Conservation (phyloP, 2,797 vertebrate genomes). For the Brachyrhaphis roseni region DNA sequence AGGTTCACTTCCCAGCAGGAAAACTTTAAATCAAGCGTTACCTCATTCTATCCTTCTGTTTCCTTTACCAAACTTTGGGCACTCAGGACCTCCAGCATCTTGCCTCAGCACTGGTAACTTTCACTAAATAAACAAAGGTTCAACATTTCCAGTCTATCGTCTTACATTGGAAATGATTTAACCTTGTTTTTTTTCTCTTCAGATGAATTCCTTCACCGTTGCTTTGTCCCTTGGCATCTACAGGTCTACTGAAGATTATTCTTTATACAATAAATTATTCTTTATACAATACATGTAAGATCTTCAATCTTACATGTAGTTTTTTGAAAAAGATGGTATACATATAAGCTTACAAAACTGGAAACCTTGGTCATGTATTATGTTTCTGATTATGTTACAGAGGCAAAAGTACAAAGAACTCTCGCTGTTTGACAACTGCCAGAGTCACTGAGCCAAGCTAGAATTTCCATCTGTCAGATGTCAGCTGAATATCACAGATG, state of each 20-base stretch:
- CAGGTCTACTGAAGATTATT: background rate
- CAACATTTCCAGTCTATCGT: background rate
- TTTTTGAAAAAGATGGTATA: too few relatives aligned
- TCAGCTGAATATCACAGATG: background rate
- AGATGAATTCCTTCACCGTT: background rate
- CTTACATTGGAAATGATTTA: background rate
- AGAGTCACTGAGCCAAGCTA: background rate
- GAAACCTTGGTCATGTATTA: background rate
- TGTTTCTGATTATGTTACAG: background rate
- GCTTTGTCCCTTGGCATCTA: background rate
- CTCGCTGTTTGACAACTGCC: background rate
- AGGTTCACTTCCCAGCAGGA: background rate
- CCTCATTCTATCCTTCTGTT: background rate
- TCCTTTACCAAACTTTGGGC: background rate
- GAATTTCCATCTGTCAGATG: background rate
- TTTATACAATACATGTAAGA: background rate
- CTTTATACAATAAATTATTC: background rate
- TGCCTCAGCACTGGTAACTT: background rate
- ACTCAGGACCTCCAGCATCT: background rate
- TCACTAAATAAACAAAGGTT: background rate
- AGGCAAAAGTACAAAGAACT: background rate
- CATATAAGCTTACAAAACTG: background rate
- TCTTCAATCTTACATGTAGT: background rate
- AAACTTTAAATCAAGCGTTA: background rate
- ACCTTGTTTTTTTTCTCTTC: background rate